Conservation (phyloP, 2,797 vertebrate genomes). For the Geotrypetes seraphini region DNA sequence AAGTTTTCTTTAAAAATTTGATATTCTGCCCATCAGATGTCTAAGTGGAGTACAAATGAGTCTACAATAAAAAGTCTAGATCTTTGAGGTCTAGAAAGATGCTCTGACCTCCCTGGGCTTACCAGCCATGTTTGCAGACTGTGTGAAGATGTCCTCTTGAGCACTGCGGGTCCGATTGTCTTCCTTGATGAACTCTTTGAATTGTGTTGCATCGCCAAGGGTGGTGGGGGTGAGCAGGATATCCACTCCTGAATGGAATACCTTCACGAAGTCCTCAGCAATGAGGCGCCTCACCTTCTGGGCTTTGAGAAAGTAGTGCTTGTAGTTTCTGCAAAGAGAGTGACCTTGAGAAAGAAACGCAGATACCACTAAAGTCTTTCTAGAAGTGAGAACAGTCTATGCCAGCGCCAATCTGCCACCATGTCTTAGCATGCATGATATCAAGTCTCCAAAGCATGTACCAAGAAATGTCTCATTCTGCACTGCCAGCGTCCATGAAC, state of each 20-base stretch:
- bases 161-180: slow-evolving; percentile 86
- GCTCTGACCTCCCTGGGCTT: too few species aligned
- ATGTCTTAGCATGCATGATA: too few species aligned
- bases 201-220: slow-evolving; percentile 56
- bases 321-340: slow-evolving; percentile 69
- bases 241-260: slow-evolving; percentile 74
- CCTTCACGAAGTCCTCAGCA: slow-evolving; percentile 66
- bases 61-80: too few species aligned
- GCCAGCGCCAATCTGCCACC: too few species aligned
- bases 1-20: too few species aligned
- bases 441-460: too few species aligned
- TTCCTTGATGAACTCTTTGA: slow-evolving; percentile 72
- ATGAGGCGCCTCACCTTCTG: slow-evolving; percentile 88
- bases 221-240: slow-evolving; percentile 86
- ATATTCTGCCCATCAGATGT: too few species aligned
- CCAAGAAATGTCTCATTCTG: too few species aligned
- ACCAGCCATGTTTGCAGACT: slow-evolving; percentile 91
- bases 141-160: slow-evolving; percentile 85
- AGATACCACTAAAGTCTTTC: background rate
- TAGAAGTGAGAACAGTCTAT: too few species aligned
- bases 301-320: slow-evolving; percentile 84
- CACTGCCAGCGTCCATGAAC: too few species aligned
- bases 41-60: too few species aligned
- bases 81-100: too few species aligned
- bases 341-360: slow-evolving; percentile 1